A percentile compares a stretch with the other conserved stretches of the same genome.
Conservation (phyloP, 2,113 vertebrate genomes). For the Thermophis baileyi region DNA sequence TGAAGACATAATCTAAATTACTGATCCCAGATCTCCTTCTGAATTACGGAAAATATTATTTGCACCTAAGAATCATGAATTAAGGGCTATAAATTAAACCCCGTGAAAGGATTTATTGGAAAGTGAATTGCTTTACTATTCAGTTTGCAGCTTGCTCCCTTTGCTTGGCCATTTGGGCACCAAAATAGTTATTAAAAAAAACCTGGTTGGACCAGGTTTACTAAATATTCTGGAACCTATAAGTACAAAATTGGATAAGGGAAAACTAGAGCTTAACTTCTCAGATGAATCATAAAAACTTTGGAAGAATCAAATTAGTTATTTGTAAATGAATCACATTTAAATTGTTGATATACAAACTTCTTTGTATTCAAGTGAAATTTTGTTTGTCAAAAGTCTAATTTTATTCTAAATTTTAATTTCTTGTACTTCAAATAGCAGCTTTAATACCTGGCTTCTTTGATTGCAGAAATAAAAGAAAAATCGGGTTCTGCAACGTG, state of each 20-base stretch:
- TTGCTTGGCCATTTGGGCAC: background rate
- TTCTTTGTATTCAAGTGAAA: background rate
- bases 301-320: background rate
- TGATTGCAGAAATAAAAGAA: background rate
- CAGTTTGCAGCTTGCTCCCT: background rate
- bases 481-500: background rate
- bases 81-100: background rate
- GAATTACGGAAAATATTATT: background rate
- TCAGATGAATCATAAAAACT: background rate
- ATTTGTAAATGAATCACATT: background rate
- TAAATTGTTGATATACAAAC: background rate
- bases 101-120: background rate
- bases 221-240: background rate
- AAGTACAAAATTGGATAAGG: background rate
- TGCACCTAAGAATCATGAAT: background rate
- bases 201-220: background rate
- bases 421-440: background rate
- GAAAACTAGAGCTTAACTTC: background rate
- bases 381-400: background rate
- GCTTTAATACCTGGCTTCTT: background rate
- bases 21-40: background rate
- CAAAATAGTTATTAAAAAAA: background rate
- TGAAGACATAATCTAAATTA: background rate
- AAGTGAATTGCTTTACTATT: background rate
- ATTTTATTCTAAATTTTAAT: background rate